Conservation (phyloP, 2,113 vertebrate species). For the Emydura subglobosa region DNA sequence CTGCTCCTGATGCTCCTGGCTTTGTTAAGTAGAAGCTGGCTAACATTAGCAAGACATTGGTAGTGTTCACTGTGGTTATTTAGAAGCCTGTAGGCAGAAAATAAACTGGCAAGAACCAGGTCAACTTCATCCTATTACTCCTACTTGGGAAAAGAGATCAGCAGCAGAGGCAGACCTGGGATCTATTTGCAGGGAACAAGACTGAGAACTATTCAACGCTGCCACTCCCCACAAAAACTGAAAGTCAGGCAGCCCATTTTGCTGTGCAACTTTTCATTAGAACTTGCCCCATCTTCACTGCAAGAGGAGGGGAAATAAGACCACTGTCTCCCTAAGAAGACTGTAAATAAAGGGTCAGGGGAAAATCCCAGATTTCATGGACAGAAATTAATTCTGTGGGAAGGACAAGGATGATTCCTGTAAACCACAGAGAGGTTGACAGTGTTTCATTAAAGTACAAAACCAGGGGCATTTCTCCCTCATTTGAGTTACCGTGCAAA, state of each 20-base stretch:
- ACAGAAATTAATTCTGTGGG: neutral
- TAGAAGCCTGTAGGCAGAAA: neutral
- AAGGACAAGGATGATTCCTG: neutral
- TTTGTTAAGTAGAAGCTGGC: neutral
- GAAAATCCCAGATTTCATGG: conserved; percentile 4
- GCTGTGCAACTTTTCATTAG: conserved; percentile 15
- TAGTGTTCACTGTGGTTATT: neutral
- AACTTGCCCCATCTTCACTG: neutral
- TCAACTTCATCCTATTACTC: neutral
- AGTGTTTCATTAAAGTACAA: neutral
- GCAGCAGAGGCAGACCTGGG: neutral
- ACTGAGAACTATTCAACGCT: neutral
- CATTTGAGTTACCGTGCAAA: neutral
- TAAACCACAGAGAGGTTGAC: neutral
- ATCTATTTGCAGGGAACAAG: neutral
- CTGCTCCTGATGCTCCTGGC: neutral
- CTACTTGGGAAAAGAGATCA: neutral
- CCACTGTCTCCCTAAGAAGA: neutral
- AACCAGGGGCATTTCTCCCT: neutral
- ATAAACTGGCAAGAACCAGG: neutral
- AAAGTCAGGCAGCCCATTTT: conserved; percentile 13
- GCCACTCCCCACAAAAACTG: neutral
- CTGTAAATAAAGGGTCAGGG: neutral
- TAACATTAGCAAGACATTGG: neutral
- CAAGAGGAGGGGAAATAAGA: conserved; percentile 33